These are phyloP conservation scores for Bombycilla garrulus DNA, from an alignment of 2,113 vertebrate genomes.

Conservation along the genomic window DNA sequence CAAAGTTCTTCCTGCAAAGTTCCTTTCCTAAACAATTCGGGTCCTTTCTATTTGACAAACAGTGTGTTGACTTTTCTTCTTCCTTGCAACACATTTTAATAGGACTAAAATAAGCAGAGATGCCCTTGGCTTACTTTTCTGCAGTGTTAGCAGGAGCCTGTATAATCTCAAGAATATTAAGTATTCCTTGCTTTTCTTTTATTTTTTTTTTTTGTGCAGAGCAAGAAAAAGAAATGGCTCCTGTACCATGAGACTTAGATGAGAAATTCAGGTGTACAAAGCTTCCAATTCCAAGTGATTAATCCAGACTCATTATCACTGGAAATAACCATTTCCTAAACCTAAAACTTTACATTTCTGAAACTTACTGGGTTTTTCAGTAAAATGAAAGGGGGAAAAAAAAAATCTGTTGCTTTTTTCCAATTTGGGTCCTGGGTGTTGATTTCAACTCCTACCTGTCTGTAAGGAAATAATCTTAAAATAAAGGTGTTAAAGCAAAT, in stretches of 20 bases:
- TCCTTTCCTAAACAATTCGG: not conserved
- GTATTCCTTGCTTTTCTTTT: not conserved
- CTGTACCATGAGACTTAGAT: not conserved
- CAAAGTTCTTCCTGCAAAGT: not conserved
- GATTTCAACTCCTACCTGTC: not conserved
- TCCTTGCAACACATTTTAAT: slow-evolving; percentile 46
- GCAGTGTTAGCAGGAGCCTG: slow-evolving; percentile 25
- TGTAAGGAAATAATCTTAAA: not conserved
- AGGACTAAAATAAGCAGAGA: slow-evolving; percentile 18
- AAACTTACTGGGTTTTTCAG: not conserved
- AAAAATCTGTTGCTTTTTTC: not conserved
- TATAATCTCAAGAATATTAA: slow-evolving; percentile 43
- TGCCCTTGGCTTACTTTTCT: slow-evolving; percentile 58
- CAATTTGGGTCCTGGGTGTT: not conserved
- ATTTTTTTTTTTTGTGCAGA: not conserved
- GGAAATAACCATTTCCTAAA: not conserved
- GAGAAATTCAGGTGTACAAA: not conserved
- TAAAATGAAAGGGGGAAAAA: not conserved
- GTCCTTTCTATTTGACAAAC: slow-evolving; percentile 6
- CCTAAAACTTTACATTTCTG: accelerated
- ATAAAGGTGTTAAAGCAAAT: not conserved
- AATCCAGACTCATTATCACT: accelerated
- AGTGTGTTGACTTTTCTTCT: slow-evolving; percentile 48
- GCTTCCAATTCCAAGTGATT: not conserved
- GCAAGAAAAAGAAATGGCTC: not conserved